phyloP scores from a whole-genome alignment of 2,888 invertebrate species.

The Helicoverpa assulta region DNA sequence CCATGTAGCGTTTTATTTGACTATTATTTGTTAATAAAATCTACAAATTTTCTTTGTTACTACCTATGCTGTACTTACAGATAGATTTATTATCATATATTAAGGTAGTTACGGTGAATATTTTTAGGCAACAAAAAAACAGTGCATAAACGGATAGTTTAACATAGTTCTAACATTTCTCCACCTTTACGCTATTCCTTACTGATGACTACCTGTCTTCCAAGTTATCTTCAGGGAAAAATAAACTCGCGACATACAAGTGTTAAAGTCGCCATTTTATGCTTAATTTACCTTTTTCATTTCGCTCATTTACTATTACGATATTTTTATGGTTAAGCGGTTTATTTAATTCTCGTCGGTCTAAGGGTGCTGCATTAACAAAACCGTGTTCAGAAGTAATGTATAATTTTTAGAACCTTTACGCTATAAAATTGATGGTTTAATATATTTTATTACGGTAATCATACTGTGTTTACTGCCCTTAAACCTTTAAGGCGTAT shows the following conservation, averaged over 20 bases:
- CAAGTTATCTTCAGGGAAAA: constrained; percentile 18
- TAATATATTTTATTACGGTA: background rate
- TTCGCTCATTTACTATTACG: constrained; percentile 22
- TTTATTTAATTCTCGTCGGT: background rate
- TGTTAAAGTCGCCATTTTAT: constrained; percentile 24
- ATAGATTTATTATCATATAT: background rate
- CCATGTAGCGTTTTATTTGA: too few relatives aligned
- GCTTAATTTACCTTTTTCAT: constrained; percentile 28
- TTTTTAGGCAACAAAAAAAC: background rate
- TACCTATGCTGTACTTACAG: background rate
- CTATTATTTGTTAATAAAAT: too few relatives aligned
- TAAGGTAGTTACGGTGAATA: background rate
- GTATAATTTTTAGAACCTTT: background rate
- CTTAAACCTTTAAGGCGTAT: background rate
- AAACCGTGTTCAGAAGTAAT: background rate
- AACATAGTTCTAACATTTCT: constrained; percentile 6
- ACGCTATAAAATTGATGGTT: background rate
- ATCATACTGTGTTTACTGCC: background rate
- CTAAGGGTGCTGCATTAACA: background rate
- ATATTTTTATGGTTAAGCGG: background rate
- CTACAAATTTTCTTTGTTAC: too few relatives aligned
- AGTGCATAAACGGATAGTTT: constrained; percentile 18
- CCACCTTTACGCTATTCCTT: background rate
- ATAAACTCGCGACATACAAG: constrained; percentile 25
- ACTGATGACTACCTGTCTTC: background rate